Evolutionary conservation across 1,140 invertebrate genomes (phyloP).

Genomic region (Bombus waltoni): DNA sequence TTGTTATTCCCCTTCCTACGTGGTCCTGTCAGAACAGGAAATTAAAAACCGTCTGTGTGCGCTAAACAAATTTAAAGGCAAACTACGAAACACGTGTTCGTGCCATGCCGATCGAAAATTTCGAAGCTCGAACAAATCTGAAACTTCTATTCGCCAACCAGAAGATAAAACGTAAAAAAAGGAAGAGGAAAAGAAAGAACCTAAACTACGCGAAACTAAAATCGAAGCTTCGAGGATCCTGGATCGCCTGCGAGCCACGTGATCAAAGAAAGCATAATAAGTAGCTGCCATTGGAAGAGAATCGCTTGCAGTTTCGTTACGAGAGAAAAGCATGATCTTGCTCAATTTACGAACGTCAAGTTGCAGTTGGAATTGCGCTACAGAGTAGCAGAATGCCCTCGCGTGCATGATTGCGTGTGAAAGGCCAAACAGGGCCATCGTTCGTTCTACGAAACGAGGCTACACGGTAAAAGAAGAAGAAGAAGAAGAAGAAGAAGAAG

Average conservation of each 20-base stretch:
- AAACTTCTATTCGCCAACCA: no score
- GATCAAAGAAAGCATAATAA: neutral
- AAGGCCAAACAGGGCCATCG: slow-evolving; percentile 58
- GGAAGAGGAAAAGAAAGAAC: neutral
- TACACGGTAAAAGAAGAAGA: slow-evolving; percentile 1
- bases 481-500: neutral
- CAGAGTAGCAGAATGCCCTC: slow-evolving; percentile 56
- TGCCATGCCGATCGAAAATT: no score
- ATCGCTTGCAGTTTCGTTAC: slow-evolving; percentile 41
- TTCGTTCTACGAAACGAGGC: slow-evolving; percentile 31
- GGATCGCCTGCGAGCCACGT: no score
- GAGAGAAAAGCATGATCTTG: slow-evolving; percentile 57
- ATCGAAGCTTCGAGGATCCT: neutral
- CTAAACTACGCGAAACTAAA: neutral
- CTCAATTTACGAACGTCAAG: slow-evolving; percentile 70
- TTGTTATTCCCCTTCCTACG: no score
- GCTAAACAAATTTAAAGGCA: no score
- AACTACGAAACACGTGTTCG: no score
- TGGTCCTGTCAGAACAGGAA: no score
- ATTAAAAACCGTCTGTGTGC: no score
- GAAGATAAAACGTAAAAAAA: neutral
- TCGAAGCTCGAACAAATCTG: no score
- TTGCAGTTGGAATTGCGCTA: slow-evolving; percentile 62
- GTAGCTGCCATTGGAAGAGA: slow-evolving; percentile 4
- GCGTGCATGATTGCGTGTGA: slow-evolving; percentile 71